A percentile compares a stretch with the other conserved stretches of the same genome.
These are phyloP conservation scores for Blastobasis lacticolella DNA, from an alignment of 2,888 invertebrate genomes.

Conservation along the genomic window DNA sequence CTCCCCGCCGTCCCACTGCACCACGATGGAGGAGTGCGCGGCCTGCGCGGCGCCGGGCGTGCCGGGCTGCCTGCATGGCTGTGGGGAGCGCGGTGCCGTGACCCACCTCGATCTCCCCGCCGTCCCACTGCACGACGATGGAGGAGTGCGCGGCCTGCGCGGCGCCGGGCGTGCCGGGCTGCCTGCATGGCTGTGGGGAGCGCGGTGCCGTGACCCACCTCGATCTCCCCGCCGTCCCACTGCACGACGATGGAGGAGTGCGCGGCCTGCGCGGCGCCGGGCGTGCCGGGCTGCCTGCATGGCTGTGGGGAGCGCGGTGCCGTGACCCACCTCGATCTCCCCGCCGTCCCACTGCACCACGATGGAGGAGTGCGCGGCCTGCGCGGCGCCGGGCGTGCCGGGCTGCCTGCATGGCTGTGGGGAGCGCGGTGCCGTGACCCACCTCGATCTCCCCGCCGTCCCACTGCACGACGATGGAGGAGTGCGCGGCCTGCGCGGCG, in stretches of 20 bases:
- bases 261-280: slow-evolving; percentile 22
- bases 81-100: too few relatives aligned
- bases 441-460: slow-evolving; percentile 48
- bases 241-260: slow-evolving; percentile 38
- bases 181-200: too few relatives aligned
- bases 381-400: slow-evolving; percentile 38
- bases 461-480: slow-evolving; percentile 48
- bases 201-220: too few relatives aligned
- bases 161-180: slow-evolving; percentile 58
- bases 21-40: slow-evolving; percentile 30
- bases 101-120: slow-evolving; percentile 43
- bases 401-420: slow-evolving; percentile 84
- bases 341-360: slow-evolving; percentile 55
- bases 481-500: slow-evolving; percentile 19
- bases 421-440: too few relatives aligned
- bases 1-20: slow-evolving; percentile 53
- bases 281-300: slow-evolving; percentile 78
- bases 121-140: slow-evolving; percentile 55
- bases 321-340: slow-evolving; percentile 45
- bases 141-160: slow-evolving; percentile 18
- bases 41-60: slow-evolving; percentile 31
- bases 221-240: slow-evolving; percentile 51
- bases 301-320: too few relatives aligned
- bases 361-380: slow-evolving; percentile 23
- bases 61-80: slow-evolving; percentile 80